Evolutionary conservation across 2,888 invertebrate species (phyloP).

Genomic region (Athalia rosae): DNA sequence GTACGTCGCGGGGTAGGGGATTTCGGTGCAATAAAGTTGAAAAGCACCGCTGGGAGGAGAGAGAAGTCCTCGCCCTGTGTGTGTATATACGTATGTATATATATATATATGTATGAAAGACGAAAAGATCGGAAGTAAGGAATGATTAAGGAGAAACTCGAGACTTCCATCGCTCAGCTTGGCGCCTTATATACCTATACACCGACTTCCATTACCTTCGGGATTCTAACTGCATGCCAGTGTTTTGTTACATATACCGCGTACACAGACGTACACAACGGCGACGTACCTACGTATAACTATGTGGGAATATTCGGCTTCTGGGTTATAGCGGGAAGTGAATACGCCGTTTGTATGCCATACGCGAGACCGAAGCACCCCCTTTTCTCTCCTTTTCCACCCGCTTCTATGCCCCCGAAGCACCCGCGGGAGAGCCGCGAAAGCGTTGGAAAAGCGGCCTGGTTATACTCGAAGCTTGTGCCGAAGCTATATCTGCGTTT

Average conservation of each 20-base stretch:
- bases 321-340: slow-evolving; percentile 49
- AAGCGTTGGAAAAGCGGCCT: slow-evolving; percentile 37
- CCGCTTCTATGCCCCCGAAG: slow-evolving; percentile 3
- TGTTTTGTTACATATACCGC: slow-evolving; percentile 31
- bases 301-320: slow-evolving; percentile 41
- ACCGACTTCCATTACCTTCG: slow-evolving; percentile 23
- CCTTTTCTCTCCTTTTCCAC: background rate
- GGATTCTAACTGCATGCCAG: slow-evolving; percentile 39
- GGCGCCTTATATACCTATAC: slow-evolving; percentile 22
- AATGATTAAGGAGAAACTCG: slow-evolving; percentile 43
- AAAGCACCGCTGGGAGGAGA: slow-evolving; percentile 29
- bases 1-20: background rate
- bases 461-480: slow-evolving; percentile 40
- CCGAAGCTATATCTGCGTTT: background rate
- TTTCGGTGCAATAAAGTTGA: slow-evolving; percentile 32
- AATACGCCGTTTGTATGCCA: slow-evolving; percentile 67
- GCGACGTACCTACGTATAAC: slow-evolving; percentile 15
- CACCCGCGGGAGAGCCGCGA: slow-evolving; percentile 38
- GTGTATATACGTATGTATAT: too few species aligned
- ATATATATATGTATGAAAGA: slow-evolving; percentile 10
- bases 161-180: slow-evolving; percentile 36
- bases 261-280: background rate
- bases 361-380: slow-evolving; percentile 48
- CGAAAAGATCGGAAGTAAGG: slow-evolving; percentile 22
- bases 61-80: background rate